These are phyloP conservation scores for Leptinotarsa peninsularis DNA, from an alignment of 2,888 invertebrate species.

Conservation along the genomic window DNA sequence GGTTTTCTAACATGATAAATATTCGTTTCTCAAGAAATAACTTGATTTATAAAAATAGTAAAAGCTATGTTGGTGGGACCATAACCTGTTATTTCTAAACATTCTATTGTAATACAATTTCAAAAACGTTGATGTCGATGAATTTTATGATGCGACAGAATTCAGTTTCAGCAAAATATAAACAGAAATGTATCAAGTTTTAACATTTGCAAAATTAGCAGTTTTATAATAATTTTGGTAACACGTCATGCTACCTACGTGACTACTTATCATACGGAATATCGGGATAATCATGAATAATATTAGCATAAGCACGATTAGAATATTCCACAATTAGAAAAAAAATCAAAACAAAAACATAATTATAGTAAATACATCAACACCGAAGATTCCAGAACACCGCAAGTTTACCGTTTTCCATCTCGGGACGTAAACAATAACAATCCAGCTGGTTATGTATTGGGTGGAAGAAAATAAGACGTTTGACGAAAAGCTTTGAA, in stretches of 20 bases:
- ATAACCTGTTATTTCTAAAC: background rate
- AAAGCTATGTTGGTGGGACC: background rate
- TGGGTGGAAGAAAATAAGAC: background rate
- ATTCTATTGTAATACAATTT: slow-evolving; percentile 10
- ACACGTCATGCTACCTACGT: slow-evolving; percentile 44
- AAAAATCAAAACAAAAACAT: background rate
- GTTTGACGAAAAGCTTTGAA: background rate
- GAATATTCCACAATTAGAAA: background rate
- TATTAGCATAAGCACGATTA: background rate
- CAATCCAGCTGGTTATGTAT: slow-evolving; percentile 55
- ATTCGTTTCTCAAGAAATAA: too few species aligned
- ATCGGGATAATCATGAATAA: background rate
- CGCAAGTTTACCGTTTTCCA: background rate
- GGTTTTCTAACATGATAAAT: too few species aligned
- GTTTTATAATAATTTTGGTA: slow-evolving; percentile 35
- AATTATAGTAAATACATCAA: slow-evolving; percentile 20
- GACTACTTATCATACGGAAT: slow-evolving; percentile 29
- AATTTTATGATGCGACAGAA: too few species aligned
- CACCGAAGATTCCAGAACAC: slow-evolving; percentile 43
- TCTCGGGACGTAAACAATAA: slow-evolving; percentile 54
- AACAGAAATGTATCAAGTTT: too few species aligned
- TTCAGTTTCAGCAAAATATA: too few species aligned
- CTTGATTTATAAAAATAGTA: background rate
- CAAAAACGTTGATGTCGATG: slow-evolving; percentile 23
- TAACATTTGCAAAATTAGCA: background rate